phyloP scores from a whole-genome alignment of 2,888 invertebrate genomes.

The Penaeus monodon region DNA sequence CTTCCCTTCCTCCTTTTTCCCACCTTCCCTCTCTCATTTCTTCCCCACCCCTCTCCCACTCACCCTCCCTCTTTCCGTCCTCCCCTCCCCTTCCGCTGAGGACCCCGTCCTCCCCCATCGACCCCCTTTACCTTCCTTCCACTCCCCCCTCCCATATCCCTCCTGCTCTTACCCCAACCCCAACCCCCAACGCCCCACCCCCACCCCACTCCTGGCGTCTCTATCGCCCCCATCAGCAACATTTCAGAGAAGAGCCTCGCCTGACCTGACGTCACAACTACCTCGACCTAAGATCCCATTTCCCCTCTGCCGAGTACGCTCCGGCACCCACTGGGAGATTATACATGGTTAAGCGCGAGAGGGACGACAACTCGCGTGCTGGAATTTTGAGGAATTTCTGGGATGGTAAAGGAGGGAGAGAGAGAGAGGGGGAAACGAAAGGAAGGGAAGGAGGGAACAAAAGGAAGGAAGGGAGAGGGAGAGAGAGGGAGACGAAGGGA shows the following conservation, averaged over 20 bases:
- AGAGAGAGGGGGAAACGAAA: background rate
- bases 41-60: too few relatives aligned
- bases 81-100: background rate
- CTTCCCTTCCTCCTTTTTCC: background rate
- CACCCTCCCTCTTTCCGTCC: background rate
- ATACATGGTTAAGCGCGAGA: slow-evolving; percentile 20
- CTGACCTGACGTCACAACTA: slow-evolving; percentile 33
- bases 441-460: background rate
- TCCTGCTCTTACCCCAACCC: background rate
- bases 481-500: background rate
- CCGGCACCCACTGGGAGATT: slow-evolving; percentile 25
- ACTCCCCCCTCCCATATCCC: background rate
- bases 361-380: background rate
- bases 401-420: background rate
- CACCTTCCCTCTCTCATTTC: background rate
- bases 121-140: background rate
- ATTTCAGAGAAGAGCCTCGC: slow-evolving; percentile 27
- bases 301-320: slow-evolving; percentile 22
- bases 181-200: background rate
- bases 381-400: slow-evolving; percentile 23
- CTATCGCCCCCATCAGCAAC: slow-evolving; percentile 31
- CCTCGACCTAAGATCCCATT: slow-evolving; percentile 38
- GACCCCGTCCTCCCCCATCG: background rate
- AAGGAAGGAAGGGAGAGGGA: slow-evolving; percentile 2
- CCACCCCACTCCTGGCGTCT: slow-evolving; percentile 1